These are phyloP conservation scores for Avahi laniger DNA, from an alignment of 2,797 vertebrate species.

Conservation along the genomic window DNA sequence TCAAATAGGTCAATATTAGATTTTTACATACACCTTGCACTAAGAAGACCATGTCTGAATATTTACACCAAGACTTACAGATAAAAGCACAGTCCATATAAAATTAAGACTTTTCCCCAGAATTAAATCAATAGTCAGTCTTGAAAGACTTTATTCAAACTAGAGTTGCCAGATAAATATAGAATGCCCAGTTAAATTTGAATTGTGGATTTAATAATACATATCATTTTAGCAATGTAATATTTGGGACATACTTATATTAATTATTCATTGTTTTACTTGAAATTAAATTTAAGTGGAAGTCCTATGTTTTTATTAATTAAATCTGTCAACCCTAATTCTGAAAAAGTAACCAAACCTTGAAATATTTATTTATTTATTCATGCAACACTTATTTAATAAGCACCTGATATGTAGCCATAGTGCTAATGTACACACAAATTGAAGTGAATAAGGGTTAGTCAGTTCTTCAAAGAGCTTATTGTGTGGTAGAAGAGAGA, in stretches of 20 bases:
- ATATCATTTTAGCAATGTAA: neutral
- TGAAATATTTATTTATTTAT: slow-evolving; percentile 11
- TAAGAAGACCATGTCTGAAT: neutral
- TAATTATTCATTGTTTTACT: neutral
- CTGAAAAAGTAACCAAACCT: neutral
- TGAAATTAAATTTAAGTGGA: neutral
- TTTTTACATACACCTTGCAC: neutral
- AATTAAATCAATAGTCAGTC: neutral
- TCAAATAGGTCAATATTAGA: neutral
- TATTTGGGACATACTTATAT: neutral
- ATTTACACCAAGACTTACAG: neutral
- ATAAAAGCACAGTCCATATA: neutral
- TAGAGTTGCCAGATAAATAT: neutral
- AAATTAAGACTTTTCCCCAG: neutral
- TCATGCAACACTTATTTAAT: neutral
- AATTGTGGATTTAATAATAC: neutral
- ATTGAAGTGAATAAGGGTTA: neutral
- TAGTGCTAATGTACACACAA: neutral
- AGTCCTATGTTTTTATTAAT: neutral
- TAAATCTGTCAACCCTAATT: neutral
- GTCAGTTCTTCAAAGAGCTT: neutral
- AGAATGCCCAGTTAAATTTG: neutral
- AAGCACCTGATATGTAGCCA: neutral
- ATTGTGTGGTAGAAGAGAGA: neutral
- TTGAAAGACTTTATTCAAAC: neutral